Evolutionary conservation across 2,888 invertebrate genomes (phyloP).

Genomic region (Eulithis prunata): DNA sequence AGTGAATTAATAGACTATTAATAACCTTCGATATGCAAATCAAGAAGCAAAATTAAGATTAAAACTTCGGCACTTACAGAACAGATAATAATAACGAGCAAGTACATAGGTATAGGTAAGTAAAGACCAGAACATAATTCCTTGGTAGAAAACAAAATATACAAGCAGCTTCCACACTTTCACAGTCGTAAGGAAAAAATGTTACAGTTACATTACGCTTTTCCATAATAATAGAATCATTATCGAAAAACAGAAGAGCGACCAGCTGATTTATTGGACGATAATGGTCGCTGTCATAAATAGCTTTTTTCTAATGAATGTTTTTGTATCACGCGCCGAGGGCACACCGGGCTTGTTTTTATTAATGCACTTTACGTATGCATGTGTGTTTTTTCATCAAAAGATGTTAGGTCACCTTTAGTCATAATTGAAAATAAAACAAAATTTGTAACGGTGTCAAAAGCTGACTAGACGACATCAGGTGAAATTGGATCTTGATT

Average conservation of each 20-base stretch:
- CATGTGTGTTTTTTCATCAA: constrained; percentile 60
- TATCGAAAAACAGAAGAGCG: constrained; percentile 84
- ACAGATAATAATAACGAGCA: no score
- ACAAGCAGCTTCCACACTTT: constrained; percentile 57
- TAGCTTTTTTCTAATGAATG: constrained; percentile 80
- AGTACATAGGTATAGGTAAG: no score
- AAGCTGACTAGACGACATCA: constrained; percentile 8
- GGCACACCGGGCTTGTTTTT: constrained; percentile 72
- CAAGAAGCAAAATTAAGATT: no score
- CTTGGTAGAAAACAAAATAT: constrained; percentile 4
- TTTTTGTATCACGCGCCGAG: constrained; percentile 68
- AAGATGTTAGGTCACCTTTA: constrained; percentile 61
- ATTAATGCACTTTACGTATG: constrained; percentile 72
- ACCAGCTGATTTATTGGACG: constrained; percentile 84
- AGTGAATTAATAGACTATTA: no score
- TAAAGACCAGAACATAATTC: neutral
- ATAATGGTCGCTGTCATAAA: constrained; percentile 84
- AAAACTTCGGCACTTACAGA: no score
- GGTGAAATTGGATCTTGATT: constrained; percentile 6
- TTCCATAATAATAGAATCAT: constrained; percentile 85
- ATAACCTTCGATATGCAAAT: no score
- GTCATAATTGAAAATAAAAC: constrained; percentile 54
- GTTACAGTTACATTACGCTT: constrained; percentile 84
- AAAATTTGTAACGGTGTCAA: constrained; percentile 36
- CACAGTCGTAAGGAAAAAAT: constrained; percentile 62